A percentile compares a stretch with the other conserved stretches of the same genome.
Evolutionary conservation across 2,888 invertebrate genomes (phyloP).

Genomic region (Catocala fraxini): DNA sequence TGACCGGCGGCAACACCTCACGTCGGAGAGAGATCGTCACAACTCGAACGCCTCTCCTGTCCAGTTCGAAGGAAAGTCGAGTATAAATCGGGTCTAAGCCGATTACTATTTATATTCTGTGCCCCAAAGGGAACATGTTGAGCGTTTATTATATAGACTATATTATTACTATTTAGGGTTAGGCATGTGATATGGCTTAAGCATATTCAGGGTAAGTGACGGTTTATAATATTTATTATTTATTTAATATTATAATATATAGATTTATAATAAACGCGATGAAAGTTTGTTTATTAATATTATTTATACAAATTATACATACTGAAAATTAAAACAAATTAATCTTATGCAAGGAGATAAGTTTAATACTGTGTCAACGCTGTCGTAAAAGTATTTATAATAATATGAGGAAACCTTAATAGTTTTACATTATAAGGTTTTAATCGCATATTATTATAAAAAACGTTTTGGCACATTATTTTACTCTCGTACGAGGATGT

Average conservation of each 20-base stretch:
- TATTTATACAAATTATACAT: too few species aligned
- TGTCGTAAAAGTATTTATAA: too few species aligned
- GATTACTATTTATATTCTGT: slow-evolving; percentile 40
- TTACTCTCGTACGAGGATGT: too few species aligned
- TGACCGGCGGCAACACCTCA: slow-evolving; percentile 79
- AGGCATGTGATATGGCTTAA: slow-evolving; percentile 39
- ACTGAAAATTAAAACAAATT: too few species aligned
- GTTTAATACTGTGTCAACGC: too few species aligned
- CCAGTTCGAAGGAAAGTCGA: slow-evolving; percentile 90
- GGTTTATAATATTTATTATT: not conserved
- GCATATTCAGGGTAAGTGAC: slow-evolving; percentile 7
- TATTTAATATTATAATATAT: not conserved
- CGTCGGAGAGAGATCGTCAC: slow-evolving; percentile 90
- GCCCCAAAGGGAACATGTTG: slow-evolving; percentile 50
- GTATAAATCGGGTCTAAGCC: slow-evolving; percentile 90
- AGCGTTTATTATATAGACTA: slow-evolving; percentile 36
- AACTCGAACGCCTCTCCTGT: slow-evolving; percentile 90
- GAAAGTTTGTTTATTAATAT: too few species aligned
- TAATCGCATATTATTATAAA: too few species aligned
- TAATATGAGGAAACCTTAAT: too few species aligned
- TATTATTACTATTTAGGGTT: slow-evolving; percentile 45
- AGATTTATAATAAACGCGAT: too few species aligned
- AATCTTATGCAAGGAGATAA: too few species aligned
- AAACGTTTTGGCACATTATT: too few species aligned
- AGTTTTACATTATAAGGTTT: too few species aligned